Conservation (phyloP, 2,888 invertebrate species). For the Lochmaea crataegi region DNA sequence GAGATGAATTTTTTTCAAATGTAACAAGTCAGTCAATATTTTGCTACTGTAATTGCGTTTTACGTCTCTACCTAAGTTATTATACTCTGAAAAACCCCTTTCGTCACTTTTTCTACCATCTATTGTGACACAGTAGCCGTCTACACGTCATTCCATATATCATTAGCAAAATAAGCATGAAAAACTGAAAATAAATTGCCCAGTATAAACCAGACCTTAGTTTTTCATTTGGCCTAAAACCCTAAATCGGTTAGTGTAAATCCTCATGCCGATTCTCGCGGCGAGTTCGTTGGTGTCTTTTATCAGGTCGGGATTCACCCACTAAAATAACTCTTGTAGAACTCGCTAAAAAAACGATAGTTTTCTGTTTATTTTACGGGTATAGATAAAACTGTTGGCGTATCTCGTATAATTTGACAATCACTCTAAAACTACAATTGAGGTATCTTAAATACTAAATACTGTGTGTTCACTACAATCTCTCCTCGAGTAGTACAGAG, state of each 20-base stretch:
- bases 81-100: too few relatives aligned
- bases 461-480: too few relatives aligned
- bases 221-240: slow-evolving; percentile 27
- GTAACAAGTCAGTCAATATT: too few relatives aligned
- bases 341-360: background rate
- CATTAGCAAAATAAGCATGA: slow-evolving; percentile 18
- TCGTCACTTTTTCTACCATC: too few relatives aligned
- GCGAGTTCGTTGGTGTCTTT: slow-evolving; percentile 7
- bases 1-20: too few relatives aligned
- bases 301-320: slow-evolving; percentile 1
- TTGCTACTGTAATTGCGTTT: too few relatives aligned
- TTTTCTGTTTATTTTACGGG: too few relatives aligned
- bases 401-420: too few relatives aligned
- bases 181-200: slow-evolving; percentile 27
- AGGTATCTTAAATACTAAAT: too few relatives aligned
- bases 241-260: slow-evolving; percentile 27
- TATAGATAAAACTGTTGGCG: too few relatives aligned
- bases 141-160: slow-evolving; percentile 3
- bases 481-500: too few relatives aligned
- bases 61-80: background rate
- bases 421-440: too few relatives aligned
- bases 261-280: slow-evolving; percentile 19
- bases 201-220: slow-evolving; percentile 31
- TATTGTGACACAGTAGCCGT: background rate
- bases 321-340: background rate